A percentile compares a stretch with the other conserved stretches of the same genome.
These are phyloP conservation scores for Noctua janthe DNA, from an alignment of 2,888 invertebrate species.

Conservation along the genomic window DNA sequence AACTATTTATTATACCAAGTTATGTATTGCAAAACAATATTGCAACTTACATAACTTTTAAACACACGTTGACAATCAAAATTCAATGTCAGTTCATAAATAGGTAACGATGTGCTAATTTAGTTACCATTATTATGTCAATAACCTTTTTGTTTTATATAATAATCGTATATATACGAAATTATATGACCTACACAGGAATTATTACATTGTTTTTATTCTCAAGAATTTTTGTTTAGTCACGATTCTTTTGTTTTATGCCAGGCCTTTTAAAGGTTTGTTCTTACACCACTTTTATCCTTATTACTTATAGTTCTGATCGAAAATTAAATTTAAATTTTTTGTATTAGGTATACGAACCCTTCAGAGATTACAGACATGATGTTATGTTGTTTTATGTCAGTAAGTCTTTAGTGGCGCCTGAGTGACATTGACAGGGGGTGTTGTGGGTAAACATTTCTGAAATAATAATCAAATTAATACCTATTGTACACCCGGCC, in stretches of 20 bases:
- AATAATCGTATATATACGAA: constrained; percentile 15
- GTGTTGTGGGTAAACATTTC: background rate
- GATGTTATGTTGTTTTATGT: background rate
- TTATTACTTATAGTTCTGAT: background rate
- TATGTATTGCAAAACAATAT: background rate
- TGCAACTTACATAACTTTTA: background rate
- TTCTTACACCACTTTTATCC: background rate
- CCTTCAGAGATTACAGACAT: background rate
- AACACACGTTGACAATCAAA: constrained; percentile 2
- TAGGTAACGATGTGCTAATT: constrained; percentile 26
- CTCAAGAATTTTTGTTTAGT: background rate
- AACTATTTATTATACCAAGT: background rate
- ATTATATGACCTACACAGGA: constrained; percentile 23
- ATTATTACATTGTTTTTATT: background rate
- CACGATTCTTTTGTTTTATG: background rate
- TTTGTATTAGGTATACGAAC: no score
- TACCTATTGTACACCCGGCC: background rate
- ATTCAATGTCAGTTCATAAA: constrained; percentile 19
- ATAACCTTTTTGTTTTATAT: constrained; percentile 38
- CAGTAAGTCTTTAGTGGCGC: background rate
- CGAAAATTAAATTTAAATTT: no score
- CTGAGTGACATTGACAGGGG: background rate
- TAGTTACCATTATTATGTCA: constrained; percentile 23
- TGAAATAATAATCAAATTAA: background rate
- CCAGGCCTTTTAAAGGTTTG: background rate